Percentiles rank a stretch among this genome's conserved stretches.
Evolutionary conservation across 2,113 vertebrate species (phyloP).

Genomic region (Agelaius phoeniceus): DNA sequence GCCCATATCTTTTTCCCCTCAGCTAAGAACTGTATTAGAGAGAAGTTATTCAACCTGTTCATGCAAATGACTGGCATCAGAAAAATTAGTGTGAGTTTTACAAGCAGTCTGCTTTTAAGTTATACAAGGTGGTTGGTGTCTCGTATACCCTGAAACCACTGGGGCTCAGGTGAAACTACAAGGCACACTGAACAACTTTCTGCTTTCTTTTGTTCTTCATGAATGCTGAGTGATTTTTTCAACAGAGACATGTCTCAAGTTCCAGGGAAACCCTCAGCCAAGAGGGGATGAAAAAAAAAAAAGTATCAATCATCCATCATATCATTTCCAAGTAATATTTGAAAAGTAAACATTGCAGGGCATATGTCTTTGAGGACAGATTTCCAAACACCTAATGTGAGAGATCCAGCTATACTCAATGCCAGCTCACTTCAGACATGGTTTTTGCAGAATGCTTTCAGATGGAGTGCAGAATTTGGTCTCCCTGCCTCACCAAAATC

Average conservation of each 20-base stretch:
- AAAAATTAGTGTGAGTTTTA: neutral
- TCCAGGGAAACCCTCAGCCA: slow-evolving; percentile 42
- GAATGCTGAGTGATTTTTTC: slow-evolving; percentile 21
- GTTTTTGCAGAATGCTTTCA: slow-evolving; percentile 17
- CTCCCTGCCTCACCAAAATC: slow-evolving; percentile 13
- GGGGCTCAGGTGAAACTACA: slow-evolving; percentile 41
- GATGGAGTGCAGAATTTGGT: slow-evolving; percentile 19
- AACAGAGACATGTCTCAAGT: neutral
- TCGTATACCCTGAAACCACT: neutral
- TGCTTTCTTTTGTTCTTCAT: slow-evolving; percentile 9
- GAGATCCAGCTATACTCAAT: neutral
- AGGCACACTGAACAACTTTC: neutral
- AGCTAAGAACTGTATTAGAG: neutral
- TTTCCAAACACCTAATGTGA: slow-evolving; percentile 41
- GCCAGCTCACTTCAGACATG: neutral
- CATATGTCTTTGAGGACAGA: neutral
- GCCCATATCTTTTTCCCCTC: neutral
- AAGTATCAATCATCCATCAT: slow-evolving; percentile 21
- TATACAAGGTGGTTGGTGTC: neutral
- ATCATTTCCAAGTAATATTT: slow-evolving; percentile 19
- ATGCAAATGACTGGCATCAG: neutral
- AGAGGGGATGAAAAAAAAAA: neutral
- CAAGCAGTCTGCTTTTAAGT: neutral
- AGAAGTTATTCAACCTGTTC: neutral
- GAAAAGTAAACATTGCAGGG: slow-evolving; percentile 33